Base-by-base conservation (phyloP, 2,888 invertebrate species). In the Agriopis aurantiaria region DNA sequence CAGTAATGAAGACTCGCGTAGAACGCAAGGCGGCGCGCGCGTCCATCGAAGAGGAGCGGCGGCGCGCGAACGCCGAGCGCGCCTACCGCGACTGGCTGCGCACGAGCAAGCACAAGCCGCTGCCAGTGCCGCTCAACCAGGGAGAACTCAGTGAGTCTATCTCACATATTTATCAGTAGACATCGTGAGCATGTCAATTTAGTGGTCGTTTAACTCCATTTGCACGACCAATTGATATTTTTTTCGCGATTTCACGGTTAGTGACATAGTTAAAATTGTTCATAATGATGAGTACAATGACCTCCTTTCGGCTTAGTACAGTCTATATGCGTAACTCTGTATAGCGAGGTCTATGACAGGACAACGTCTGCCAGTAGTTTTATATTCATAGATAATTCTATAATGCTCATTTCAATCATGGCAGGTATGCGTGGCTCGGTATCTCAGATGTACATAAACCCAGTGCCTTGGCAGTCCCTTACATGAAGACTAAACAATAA, bases 71-170 rank as follows among this genome's bases (percentile, higher is more conserved):
- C 63, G 96, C 95, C 69, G 91, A 94, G 75, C 94, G 89, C 56
- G 96, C 96, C 0, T 96, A 95, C 79, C 90, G 95, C 48, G 94
- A 95, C 75, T 96, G 96, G 96, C 86, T 95, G 71, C 92, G 95
- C 67, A 95, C 91, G 52, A 95, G 96, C 74, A 96, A 95, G 88
- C 93, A 95, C 76, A 95, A 95, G 75, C 96, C 96, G 0, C 93
- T 95, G 78, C 96, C 96, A 0, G 95, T 95, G 57, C 96, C 93
- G 70, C 94, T 91, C 76, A 96, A 95, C 88, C 95, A 95, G 83
- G 96, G 95, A 63, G 95, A 93, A 80, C 95, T 96, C 73, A 95
- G 96, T 96, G 80, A 91, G 92, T 85, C 43, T 7, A 49, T n/a
- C 6, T 57, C 11, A 49, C 61, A 58, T 33, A 52, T 33, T 51